Evolutionary conservation across 2,113 vertebrate genomes (phyloP), one percentile per base, ranked within the genome.

Genomic region (Oryzias melastigma): DNA sequence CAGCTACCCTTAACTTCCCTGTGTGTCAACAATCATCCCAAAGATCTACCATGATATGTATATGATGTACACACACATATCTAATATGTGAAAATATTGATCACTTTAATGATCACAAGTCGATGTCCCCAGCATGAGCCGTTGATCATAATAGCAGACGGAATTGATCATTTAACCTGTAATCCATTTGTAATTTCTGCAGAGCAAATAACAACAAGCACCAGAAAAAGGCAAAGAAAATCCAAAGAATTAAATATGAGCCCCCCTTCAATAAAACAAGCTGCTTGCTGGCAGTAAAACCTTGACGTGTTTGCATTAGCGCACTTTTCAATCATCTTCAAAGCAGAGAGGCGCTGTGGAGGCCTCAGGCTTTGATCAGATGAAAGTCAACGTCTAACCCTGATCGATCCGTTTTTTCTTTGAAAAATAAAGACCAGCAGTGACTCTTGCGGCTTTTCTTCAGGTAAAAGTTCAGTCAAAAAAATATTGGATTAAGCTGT

Each of bases 401-500:
- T 5, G 68, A 87, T 90, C 80, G 46, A 86, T 89, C 71, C 59
- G 18, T 43, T 65, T 78, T 58, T 64, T 59, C 64, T 81, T 86
- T 65, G 73, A 84, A 85, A 83, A 63, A 70, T 0, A 29, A 43
- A 65, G 67, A 63, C 71, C 41, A 58, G 44, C 46, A 35, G 65
- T 52, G 53, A 67, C 66, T 78, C 48, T 53, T 48, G 52, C 50
- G 62, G 63, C 58, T 71, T 49, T 16, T 55, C 29, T 41, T n/a
- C 17, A 80, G 65, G 61, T 47, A 77, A 77, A 80, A 59, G 41
- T 56, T 24, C 22, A 52, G 19, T 18, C n/a, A 54, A 58, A 78
- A 62, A 52, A 24, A 24, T 44, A 73, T 24, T 45, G 54, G 29
- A 68, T 75, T 82, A 67, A 77, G 48, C 68, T 69, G 48, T 61